Base-by-base conservation (phyloP, 2,113 vertebrate species). In the Eulemur rufifrons region DNA sequence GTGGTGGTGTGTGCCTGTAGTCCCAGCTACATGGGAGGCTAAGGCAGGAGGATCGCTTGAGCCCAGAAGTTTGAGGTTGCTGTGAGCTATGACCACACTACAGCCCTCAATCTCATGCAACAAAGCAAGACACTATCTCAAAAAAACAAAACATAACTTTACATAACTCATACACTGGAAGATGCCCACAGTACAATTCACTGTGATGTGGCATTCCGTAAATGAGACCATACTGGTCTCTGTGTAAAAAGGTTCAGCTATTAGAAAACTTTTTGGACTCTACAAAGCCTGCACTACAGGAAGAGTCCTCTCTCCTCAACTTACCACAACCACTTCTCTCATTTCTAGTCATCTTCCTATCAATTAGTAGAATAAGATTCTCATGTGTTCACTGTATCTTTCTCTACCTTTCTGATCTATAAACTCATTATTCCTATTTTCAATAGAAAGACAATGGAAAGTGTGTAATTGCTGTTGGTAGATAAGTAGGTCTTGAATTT, bases 401-500 rank as follows among this genome's bases (percentile, higher is more conserved):
- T 63, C 80, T 59, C 47, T 4, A 50, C 17, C 59, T 32, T 20
- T 74, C 71, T 83, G 20, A 47, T 9, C 93, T 77, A 8, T 32
- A 20, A 32, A n/a, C 8, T 25, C 20, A 69, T 29, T 25, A 27
- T 5, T 84, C 45, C 63, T 80, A 20, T 37, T 82, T 83, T 69
- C 71, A 52, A 45, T 2, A 29, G 32, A 17, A 68, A 82, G 42
- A 61, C 32, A 3, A 76, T 37, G 17, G 42, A 10, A 91, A 80
- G 7, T 10, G 1, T 66, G 6, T 21, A 69, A 21, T 52, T 66
- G 56, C 71, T 99, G 99, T 99, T 89, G 98, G 99, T 89, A 98
- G 98, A 98, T 39, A 95, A 98, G 99, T 99, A 99, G 98, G 98
- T 94, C 98, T 97, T 97, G 98, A 86, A 89, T 97, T 96, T 89